Evolutionary conservation across 2,888 invertebrate genomes (phyloP).

Genomic region (Cartodere bifasciata): DNA sequence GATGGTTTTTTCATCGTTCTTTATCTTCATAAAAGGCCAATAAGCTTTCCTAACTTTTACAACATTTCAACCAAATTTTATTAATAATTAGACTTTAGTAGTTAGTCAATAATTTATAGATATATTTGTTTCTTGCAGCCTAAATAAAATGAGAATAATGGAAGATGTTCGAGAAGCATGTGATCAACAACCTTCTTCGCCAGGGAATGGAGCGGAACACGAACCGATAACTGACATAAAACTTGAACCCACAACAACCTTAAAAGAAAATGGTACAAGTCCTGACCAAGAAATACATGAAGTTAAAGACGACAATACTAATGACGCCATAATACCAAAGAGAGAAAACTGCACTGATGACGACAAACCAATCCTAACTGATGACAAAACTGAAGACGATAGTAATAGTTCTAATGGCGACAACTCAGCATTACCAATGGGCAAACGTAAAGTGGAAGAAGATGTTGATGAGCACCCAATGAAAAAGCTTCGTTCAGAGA

Average conservation of each 20-base stretch:
- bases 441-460: conserved; percentile 21
- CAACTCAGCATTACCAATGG: no score
- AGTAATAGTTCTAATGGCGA: conserved; percentile 17
- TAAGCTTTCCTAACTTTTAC: no score
- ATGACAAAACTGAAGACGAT: conserved; percentile 7
- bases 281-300: conserved; percentile 7
- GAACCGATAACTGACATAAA: conserved; percentile 4
- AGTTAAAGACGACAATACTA: conserved; percentile 12
- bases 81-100: no score
- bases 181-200: conserved; percentile 32
- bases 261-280: neutral
- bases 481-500: conserved; percentile 28
- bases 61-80: no score
- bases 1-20: no score
- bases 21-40: no score
- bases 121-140: conserved; percentile 32
- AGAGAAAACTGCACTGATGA: conserved; percentile 14
- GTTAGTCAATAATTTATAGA: no score
- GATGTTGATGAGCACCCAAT: conserved; percentile 23
- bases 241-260: conserved; percentile 1
- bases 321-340: neutral
- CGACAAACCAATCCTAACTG: conserved; percentile 15
- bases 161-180: conserved; percentile 39
- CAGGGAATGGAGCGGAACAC: conserved; percentile 26
- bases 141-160: conserved; percentile 49